Evolutionary conservation across 2,797 vertebrate species (phyloP).

Genomic region (Gadopsis marmoratus): DNA sequence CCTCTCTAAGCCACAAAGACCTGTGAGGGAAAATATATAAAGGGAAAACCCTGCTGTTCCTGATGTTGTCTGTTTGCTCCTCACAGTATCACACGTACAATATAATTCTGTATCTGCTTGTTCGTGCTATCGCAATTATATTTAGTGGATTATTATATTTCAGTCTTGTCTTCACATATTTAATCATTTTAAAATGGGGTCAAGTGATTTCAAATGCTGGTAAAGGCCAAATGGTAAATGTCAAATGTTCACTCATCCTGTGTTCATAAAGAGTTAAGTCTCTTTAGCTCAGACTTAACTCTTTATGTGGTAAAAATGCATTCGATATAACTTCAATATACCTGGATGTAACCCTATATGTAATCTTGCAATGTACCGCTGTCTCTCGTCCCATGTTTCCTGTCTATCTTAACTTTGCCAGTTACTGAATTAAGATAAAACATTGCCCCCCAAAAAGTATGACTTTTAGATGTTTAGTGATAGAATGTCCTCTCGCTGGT

Average conservation of each 20-base stretch:
- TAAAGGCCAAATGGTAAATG: background rate
- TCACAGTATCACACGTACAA: background rate
- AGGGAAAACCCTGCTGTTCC: conserved; percentile 39
- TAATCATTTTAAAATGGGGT: background rate
- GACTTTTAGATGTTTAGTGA: background rate
- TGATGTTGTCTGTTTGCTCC: conserved; percentile 15
- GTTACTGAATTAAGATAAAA: background rate
- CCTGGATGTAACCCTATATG: background rate
- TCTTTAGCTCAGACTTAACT: background rate
- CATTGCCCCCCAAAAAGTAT: background rate
- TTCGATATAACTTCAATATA: background rate
- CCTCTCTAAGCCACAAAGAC: conserved; percentile 30
- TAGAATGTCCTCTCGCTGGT: background rate
- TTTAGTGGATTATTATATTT: background rate
- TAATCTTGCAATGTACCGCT: background rate
- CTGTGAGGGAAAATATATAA: conserved; percentile 17
- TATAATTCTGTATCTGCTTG: background rate
- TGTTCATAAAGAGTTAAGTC: background rate
- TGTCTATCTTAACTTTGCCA: background rate
- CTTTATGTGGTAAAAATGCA: background rate
- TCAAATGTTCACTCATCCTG: background rate
- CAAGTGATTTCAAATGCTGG: background rate
- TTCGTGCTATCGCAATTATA: too few species aligned
- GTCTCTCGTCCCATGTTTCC: background rate
- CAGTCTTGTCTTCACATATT: background rate